Evolutionary conservation across 2,797 vertebrate species (phyloP).

Genomic region (Cercopithecus neglectus): DNA sequence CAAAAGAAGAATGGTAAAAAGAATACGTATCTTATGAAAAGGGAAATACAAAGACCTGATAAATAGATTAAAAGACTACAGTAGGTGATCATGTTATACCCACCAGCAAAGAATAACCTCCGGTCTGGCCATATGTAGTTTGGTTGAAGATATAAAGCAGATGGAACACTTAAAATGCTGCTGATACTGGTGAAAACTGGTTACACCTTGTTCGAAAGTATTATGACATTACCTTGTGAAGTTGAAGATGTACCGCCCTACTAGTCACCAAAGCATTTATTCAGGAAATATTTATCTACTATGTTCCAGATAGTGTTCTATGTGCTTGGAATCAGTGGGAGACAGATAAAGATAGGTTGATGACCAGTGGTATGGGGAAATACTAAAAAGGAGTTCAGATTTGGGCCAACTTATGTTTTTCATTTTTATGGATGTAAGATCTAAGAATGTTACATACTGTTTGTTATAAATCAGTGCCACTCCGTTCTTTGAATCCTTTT

Average conservation of each 20-base stretch:
- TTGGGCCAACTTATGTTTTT: not conserved
- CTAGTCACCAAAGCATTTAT: not conserved
- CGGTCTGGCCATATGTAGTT: not conserved
- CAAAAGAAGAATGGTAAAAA: not conserved
- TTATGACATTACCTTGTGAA: not conserved
- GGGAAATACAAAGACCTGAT: not conserved
- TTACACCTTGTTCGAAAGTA: not conserved
- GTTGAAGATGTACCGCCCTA: not conserved
- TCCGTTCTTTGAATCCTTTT: constrained; percentile 1
- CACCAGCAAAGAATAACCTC: not conserved
- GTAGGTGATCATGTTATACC: not conserved
- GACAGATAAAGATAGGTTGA: not conserved
- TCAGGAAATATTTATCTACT: not conserved
- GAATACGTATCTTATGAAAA: not conserved
- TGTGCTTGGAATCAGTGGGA: not conserved
- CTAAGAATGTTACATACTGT: not conserved
- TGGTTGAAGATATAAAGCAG: not conserved
- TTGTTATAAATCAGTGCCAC: not conserved
- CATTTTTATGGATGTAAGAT: not conserved
- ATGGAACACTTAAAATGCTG: not conserved
- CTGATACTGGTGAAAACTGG: not conserved
- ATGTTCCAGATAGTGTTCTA: not conserved
- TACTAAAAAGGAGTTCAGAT: not conserved
- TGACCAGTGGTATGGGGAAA: not conserved
- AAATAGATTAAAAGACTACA: not conserved